A percentile compares a stretch with the other conserved stretches of the same genome.
phyloP scores from a whole-genome alignment of 2,113 vertebrate genomes.

The Dermatemys mawii region DNA sequence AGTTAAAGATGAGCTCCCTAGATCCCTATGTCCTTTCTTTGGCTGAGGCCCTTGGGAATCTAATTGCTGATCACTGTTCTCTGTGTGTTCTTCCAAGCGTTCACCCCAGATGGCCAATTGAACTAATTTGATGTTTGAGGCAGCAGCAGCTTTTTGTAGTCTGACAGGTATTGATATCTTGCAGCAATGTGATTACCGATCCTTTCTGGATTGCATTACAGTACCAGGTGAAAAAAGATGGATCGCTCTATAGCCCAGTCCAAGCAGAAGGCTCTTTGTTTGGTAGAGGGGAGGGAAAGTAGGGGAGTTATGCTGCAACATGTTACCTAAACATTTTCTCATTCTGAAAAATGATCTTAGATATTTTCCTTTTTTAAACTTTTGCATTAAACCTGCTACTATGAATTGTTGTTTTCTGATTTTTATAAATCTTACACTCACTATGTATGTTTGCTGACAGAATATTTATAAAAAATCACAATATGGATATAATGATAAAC shows the following conservation, averaged over 20 bases:
- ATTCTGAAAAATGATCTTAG: not conserved
- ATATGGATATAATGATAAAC: not conserved
- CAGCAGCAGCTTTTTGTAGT: not conserved
- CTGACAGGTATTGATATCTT: slow-evolving; percentile 41
- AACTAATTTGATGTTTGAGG: slow-evolving; percentile 48
- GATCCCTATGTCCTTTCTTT: slow-evolving; percentile 36
- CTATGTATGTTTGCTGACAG: not conserved
- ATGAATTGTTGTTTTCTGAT: not conserved
- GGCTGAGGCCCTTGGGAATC: slow-evolving; percentile 35
- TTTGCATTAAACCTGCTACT: not conserved
- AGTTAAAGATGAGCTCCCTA: not conserved
- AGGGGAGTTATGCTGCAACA: fast-evolving
- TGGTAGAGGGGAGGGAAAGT: not conserved
- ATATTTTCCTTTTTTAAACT: not conserved
- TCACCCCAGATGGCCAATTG: slow-evolving; percentile 60
- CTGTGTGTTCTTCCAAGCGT: slow-evolving; percentile 49
- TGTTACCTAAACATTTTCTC: not conserved
- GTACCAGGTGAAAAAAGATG: not conserved
- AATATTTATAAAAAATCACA: not conserved
- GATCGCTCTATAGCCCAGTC: not conserved
- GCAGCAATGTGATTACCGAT: not conserved
- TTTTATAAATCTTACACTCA: not conserved
- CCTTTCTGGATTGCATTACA: not conserved
- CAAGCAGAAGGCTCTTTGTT: fast-evolving
- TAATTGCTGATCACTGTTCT: slow-evolving; percentile 41